Evolutionary conservation across 1,140 invertebrate genomes (phyloP).

Genomic region (Ceratina australensis): DNA sequence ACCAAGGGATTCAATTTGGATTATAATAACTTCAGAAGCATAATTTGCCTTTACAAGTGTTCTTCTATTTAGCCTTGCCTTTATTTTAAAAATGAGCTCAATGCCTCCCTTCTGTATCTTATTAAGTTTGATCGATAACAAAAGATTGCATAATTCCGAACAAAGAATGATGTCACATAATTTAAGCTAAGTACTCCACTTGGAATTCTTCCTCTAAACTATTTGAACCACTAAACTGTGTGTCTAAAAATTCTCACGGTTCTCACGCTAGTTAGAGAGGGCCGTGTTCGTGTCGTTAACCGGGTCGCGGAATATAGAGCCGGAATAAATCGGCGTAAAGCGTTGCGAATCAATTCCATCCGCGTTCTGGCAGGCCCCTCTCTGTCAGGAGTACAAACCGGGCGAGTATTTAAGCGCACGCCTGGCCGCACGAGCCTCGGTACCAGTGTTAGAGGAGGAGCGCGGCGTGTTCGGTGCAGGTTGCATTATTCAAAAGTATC

Average conservation of each 20-base stretch:
- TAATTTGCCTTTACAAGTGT: too few relatives aligned
- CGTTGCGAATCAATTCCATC: constrained; percentile 46
- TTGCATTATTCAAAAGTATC: constrained; percentile 59
- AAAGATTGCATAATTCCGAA: too few relatives aligned
- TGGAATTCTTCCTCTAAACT: not conserved
- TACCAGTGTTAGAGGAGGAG: not conserved
- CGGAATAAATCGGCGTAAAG: constrained; percentile 43
- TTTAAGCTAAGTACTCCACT: too few relatives aligned
- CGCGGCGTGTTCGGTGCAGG: constrained; percentile 7
- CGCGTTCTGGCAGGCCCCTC: not conserved
- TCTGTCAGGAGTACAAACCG: constrained; percentile 39
- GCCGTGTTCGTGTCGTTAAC: constrained; percentile 2
- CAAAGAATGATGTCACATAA: too few relatives aligned
- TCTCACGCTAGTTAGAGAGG: not conserved
- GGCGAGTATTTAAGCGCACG: constrained; percentile 44
- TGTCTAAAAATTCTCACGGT: constrained; percentile 23
- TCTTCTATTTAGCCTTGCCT: too few relatives aligned
- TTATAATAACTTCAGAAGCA: too few relatives aligned
- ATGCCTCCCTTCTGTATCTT: too few relatives aligned
- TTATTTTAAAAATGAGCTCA: too few relatives aligned
- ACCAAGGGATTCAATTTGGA: too few relatives aligned
- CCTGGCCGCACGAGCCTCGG: not conserved
- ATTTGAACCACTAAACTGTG: not conserved
- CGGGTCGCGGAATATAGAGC: constrained; percentile 3
- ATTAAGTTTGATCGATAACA: too few relatives aligned